Base-by-base conservation (phyloP, 1,140 invertebrate species). In the Plectus sambesii region DNA sequence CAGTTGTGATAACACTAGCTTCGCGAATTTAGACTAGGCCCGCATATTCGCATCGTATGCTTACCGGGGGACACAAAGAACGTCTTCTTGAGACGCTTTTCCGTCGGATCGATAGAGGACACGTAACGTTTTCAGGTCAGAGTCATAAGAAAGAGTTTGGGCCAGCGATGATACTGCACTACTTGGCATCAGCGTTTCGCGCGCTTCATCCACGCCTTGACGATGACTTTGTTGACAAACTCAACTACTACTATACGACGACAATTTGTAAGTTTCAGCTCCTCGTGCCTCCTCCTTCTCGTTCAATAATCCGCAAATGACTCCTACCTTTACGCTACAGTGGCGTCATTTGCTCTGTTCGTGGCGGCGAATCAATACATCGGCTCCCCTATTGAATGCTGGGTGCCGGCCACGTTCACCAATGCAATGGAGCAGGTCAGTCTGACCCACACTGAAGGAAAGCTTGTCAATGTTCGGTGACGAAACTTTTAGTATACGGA, bases 361-460 rank as follows among this genome's bases (percentile, higher is more conserved):
- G 64, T 67, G 8, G 64, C 66, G 20, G 64, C 64, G 25, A 67
- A 67, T 33, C 64, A 67, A 46, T 67, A 67, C 55, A 67, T 67
- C 30, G 59, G 66, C 22, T 65, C 62, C 40, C 66, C 66, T 3
- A 67, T 67, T 36, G 26, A 49, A 8, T 68, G 66, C 29, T 70
- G 68, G 66, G 66, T 68, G 23, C 66, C 66, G 9, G 68, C 68
- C 9, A 69, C 68, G 9, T 68, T 70, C 43, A 68, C 66, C 19
- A 63, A 70, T 47, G 60, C 66, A 12, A 70, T 69, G 66, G 66
- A 68, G 41, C 66, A 67, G 40, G 69, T 66, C 42, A 68, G 62
- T 26, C 62, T 66, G 49, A 66, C 60, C 45, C 65, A 66, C n/a
- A n/a, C n/a, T n/a, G n/a, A n/a, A n/a, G n/a, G n/a, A n/a, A n/a